A percentile compares a stretch with the other conserved stretches of the same genome.
phyloP scores from a whole-genome alignment of 2,888 invertebrate species.

The Saturnia pavonia region DNA sequence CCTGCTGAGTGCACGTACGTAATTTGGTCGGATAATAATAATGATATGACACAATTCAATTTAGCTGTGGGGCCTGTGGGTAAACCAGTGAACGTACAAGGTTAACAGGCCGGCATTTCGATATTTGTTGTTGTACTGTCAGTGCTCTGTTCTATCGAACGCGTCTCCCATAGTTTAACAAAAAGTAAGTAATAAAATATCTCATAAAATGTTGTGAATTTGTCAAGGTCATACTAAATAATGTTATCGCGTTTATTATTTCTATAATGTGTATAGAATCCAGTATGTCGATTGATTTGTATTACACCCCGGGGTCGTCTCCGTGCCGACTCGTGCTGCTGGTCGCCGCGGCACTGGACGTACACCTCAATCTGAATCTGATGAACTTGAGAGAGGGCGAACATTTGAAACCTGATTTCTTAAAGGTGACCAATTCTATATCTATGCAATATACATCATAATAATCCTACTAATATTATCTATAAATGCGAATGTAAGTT shows the following conservation, averaged over 20 bases:
- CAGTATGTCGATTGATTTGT: constrained; percentile 78
- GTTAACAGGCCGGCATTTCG: neutral
- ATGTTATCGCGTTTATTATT: neutral
- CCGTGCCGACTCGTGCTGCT: constrained; percentile 83
- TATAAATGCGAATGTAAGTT: no score
- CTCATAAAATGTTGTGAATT: neutral
- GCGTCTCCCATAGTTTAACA: neutral
- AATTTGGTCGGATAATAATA: constrained; percentile 29
- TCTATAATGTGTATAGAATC: neutral
- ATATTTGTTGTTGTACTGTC: neutral
- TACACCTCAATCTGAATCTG: constrained; percentile 81
- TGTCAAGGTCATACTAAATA: neutral
- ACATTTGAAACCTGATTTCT: constrained; percentile 81
- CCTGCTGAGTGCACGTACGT: neutral
- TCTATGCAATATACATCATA: neutral
- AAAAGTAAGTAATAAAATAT: neutral
- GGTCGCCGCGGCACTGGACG: constrained; percentile 81
- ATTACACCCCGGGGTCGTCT: constrained; percentile 81
- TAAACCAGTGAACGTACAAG: neutral
- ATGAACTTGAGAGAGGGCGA: constrained; percentile 80
- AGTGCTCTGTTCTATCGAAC: no score
- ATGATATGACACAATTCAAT: constrained; percentile 33
- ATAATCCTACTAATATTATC: no score
- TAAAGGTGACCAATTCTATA: constrained; percentile 72
- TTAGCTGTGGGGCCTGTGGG: constrained; percentile 13